Evolutionary conservation across 2,888 invertebrate genomes (phyloP).

Genomic region (Drosophila maculinotata): DNA sequence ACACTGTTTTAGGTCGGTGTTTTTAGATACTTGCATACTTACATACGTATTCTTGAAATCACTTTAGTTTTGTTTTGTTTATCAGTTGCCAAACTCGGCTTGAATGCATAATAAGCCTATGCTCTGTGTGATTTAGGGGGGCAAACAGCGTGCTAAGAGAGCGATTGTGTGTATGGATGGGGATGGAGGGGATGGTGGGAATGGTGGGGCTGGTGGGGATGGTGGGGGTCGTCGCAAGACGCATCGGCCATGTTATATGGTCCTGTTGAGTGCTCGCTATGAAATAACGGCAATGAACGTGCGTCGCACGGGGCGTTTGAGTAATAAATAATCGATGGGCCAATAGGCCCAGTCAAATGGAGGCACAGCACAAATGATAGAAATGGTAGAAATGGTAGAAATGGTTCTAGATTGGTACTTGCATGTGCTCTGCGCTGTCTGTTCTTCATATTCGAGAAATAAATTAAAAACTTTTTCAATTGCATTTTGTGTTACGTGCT

Average conservation of each 20-base stretch:
- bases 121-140: constrained; percentile 33
- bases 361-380: background rate
- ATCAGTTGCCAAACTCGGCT: constrained; percentile 59
- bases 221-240: background rate
- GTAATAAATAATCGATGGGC: constrained; percentile 69
- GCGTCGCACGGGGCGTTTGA: constrained; percentile 57
- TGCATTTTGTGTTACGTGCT: constrained; percentile 52
- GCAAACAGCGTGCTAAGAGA: background rate
- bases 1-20: background rate
- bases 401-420: constrained; percentile 2
- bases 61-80: constrained; percentile 69
- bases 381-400: background rate
- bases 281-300: constrained; percentile 63
- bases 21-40: background rate
- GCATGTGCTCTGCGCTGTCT: constrained; percentile 7
- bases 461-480: constrained; percentile 72
- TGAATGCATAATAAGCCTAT: constrained; percentile 65
- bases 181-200: background rate
- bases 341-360: constrained; percentile 47
- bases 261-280: constrained; percentile 61
- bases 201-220: background rate
- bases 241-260: constrained; percentile 31
- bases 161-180: background rate
- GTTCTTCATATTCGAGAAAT: constrained; percentile 58
- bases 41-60: constrained; percentile 47